Percentiles rank a stretch among this genome's conserved stretches.
Conservation (phyloP, 64 coral and sea anemone species). For the Montipora sp. region DNA sequence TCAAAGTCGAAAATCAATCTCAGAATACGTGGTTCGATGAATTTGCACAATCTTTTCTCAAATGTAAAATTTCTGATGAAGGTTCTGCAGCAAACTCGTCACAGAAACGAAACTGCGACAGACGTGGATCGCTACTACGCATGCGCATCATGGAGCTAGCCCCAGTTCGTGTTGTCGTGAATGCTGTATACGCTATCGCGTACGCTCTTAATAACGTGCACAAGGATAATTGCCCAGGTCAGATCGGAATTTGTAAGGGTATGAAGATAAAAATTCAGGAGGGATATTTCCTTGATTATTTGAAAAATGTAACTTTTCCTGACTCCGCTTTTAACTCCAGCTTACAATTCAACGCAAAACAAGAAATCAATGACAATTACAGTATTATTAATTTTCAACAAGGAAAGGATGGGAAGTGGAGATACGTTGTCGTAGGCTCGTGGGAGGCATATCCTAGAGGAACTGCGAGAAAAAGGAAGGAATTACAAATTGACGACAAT, state of each 20-base stretch:
- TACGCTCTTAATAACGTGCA: constrained; percentile 83
- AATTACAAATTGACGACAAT: constrained; percentile 46
- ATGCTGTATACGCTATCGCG: constrained; percentile 93
- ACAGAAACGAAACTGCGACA: not conserved
- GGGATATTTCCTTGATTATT: constrained; percentile 50
- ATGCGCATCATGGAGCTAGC: constrained; percentile 74
- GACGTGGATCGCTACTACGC: not conserved
- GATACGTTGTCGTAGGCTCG: constrained; percentile 74
- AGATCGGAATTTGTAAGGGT: constrained; percentile 69
- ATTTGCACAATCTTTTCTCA: constrained; percentile 56
- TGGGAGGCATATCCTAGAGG: constrained; percentile 51
- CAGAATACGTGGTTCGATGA: constrained; percentile 74
- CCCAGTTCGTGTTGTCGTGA: constrained; percentile 90
- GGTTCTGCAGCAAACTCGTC: not conserved
- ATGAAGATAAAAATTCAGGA: constrained; percentile 51
- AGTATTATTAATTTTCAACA: constrained; percentile 93
- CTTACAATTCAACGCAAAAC: constrained; percentile 85
- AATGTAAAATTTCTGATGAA: constrained; percentile 28
- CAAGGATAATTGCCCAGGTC: constrained; percentile 30
- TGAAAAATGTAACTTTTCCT: constrained; percentile 83
- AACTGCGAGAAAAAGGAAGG: not conserved
- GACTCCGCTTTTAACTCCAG: constrained; percentile 66
- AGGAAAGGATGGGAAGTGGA: constrained; percentile 43
- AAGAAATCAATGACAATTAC: constrained; percentile 95
- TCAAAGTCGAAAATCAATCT: not conserved